Evolutionary conservation across 1,140 invertebrate species (phyloP).

Genomic region (Holotrichia oblita): DNA sequence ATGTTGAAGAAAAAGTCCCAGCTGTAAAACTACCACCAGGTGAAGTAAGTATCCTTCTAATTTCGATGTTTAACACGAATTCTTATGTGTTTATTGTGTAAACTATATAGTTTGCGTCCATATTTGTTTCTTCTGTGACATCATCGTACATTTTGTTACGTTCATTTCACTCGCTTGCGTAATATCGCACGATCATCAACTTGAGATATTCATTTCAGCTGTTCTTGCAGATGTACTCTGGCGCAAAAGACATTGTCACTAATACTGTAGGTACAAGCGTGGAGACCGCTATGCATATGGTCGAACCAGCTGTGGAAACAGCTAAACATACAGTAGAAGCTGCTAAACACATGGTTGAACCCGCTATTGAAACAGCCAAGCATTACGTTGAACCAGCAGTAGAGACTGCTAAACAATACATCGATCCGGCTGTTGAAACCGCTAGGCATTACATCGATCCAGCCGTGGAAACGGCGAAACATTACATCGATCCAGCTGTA

Average conservation of each 20-base stretch:
- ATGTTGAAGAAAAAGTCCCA: conserved; percentile 63
- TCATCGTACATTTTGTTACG: conserved; percentile 12
- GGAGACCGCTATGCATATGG: conserved; percentile 43
- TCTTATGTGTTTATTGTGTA: not conserved
- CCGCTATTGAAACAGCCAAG: conserved; percentile 51
- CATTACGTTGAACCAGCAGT: too few species aligned
- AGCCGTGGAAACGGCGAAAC: too few species aligned
- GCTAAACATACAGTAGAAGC: conserved; percentile 50
- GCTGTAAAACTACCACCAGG: conserved; percentile 62
- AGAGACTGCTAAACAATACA: conserved; percentile 41
- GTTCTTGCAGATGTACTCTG: conserved; percentile 65
- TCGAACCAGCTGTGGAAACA: conserved; percentile 50
- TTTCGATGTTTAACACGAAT: not conserved
- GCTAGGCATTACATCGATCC: too few species aligned
- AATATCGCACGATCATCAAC: conserved; percentile 16
- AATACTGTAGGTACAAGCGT: conserved; percentile 58
- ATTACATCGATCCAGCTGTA: too few species aligned
- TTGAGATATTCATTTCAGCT: conserved; percentile 49
- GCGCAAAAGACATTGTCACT: conserved; percentile 66
- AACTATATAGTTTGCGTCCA: not conserved
- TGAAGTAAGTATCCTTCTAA: conserved; percentile 59
- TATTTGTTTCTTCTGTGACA: not conserved
- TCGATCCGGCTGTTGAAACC: conserved; percentile 44
- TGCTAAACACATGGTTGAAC: conserved; percentile 52
- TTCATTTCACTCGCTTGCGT: conserved; percentile 27